Evolutionary conservation across 2,113 vertebrate genomes (phyloP).

Genomic region (Chitala chitala): DNA sequence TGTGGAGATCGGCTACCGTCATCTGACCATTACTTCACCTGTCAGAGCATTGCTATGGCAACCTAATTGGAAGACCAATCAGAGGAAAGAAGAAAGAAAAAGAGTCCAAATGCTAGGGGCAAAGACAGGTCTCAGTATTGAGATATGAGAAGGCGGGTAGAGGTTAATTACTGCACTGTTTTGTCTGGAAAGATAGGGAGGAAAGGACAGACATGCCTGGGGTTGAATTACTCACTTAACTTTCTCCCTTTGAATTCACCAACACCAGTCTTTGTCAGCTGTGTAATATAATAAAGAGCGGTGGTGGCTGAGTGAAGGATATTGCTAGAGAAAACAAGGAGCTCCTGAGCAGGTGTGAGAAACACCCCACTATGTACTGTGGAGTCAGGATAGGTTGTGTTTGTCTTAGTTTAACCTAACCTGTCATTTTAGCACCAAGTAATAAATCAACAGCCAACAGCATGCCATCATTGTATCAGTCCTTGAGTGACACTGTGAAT

Average conservation of each 20-base stretch:
- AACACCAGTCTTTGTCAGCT: not conserved
- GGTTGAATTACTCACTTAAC: not conserved
- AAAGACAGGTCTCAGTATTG: not conserved
- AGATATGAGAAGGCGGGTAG: not conserved
- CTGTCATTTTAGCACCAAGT: not conserved
- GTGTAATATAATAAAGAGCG: not conserved
- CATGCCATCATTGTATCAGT: not conserved
- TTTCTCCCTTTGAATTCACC: not conserved
- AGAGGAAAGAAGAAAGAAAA: slow-evolving; percentile 25
- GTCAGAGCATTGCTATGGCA: slow-evolving; percentile 35
- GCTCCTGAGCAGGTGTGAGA: not conserved
- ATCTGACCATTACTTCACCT: slow-evolving; percentile 35
- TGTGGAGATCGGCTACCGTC: slow-evolving; percentile 14
- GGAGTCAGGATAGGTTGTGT: not conserved
- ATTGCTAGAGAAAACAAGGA: not conserved
- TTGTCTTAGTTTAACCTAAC: slow-evolving; percentile 10
- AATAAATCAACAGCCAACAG: not conserved
- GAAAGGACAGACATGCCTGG: not conserved
- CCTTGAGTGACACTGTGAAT: not conserved
- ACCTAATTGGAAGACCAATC: slow-evolving; percentile 36
- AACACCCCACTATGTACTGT: not conserved
- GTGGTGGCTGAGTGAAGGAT: not conserved
- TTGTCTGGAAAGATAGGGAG: not conserved
- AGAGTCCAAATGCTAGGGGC: slow-evolving; percentile 22
- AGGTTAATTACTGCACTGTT: not conserved